These are phyloP conservation scores for Epiblema foenella DNA, from an alignment of 2,888 invertebrate species.

Conservation along the genomic window DNA sequence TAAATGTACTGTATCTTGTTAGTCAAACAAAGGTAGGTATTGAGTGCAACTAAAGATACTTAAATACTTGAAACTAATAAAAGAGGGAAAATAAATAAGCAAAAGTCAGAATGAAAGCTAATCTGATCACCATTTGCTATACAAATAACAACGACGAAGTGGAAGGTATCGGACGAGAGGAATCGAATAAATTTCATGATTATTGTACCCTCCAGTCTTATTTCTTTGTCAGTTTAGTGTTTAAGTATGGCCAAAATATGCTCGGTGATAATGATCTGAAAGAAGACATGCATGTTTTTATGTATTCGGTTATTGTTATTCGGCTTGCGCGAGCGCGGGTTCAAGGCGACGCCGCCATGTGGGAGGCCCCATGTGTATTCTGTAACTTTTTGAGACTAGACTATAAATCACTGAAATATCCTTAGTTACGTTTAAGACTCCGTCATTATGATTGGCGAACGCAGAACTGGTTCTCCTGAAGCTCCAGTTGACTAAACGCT, in stretches of 20 bases:
- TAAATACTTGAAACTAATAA: background rate
- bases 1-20: background rate
- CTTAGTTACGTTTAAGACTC: conserved; percentile 4
- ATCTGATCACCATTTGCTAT: too few species aligned
- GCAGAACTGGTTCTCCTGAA: conserved; percentile 10
- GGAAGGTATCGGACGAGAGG: too few species aligned
- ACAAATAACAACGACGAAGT: too few species aligned
- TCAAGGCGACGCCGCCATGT: conserved; percentile 69
- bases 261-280: conserved; percentile 42
- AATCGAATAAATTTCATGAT: background rate
- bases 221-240: background rate
- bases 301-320: conserved; percentile 64
- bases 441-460: conserved; percentile 1
- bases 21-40: background rate
- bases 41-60: too few species aligned
- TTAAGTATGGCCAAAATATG: conserved; percentile 16
- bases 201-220: background rate
- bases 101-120: too few species aligned
- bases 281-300: conserved; percentile 51
- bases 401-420: conserved; percentile 28
- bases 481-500: background rate
- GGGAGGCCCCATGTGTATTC: conserved; percentile 63
- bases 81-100: background rate
- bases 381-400: conserved; percentile 42
- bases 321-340: conserved; percentile 64